Evolutionary conservation across 2,797 vertebrate genomes (phyloP).

Genomic region (Aythya fuligula): DNA sequence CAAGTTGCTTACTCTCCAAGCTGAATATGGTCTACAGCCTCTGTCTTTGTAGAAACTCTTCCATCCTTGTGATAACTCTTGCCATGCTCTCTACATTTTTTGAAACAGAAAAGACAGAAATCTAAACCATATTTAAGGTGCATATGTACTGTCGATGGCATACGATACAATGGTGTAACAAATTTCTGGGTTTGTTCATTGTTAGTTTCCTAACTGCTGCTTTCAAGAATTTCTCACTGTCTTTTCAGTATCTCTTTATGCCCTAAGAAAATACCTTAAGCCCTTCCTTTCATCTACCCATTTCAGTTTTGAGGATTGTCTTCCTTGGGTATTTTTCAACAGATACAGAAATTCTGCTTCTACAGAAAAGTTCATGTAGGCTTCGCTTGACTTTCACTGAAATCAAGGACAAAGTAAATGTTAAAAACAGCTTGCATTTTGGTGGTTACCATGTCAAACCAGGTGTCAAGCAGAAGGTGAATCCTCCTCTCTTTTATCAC

Average conservation of each 20-base stretch:
- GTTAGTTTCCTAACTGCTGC: not conserved
- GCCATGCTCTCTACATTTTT: not conserved
- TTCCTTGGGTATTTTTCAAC: not conserved
- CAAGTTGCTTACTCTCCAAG: not conserved
- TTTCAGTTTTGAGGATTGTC: not conserved
- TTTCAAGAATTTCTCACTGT: not conserved
- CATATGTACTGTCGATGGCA: rapidly evolving
- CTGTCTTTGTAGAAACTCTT: not conserved
- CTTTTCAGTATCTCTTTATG: not conserved
- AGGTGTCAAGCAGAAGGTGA: not conserved
- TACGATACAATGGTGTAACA: not conserved
- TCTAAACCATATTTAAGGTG: not conserved
- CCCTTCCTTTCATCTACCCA: not conserved
- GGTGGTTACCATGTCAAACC: not conserved
- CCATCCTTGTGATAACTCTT: not conserved
- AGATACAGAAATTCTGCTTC: not conserved
- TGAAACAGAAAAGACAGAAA: not conserved
- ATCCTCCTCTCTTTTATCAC: not conserved
- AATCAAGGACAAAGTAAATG: not conserved
- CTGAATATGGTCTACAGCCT: not conserved
- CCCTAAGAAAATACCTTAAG: not conserved
- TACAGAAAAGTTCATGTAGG: not conserved
- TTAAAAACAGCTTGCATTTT: conserved; percentile 5
- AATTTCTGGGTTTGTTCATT: not conserved
- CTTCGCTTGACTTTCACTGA: not conserved